Evolutionary conservation across 2,113 vertebrate genomes (phyloP).

Genomic region (Orthonyx spaldingii): DNA sequence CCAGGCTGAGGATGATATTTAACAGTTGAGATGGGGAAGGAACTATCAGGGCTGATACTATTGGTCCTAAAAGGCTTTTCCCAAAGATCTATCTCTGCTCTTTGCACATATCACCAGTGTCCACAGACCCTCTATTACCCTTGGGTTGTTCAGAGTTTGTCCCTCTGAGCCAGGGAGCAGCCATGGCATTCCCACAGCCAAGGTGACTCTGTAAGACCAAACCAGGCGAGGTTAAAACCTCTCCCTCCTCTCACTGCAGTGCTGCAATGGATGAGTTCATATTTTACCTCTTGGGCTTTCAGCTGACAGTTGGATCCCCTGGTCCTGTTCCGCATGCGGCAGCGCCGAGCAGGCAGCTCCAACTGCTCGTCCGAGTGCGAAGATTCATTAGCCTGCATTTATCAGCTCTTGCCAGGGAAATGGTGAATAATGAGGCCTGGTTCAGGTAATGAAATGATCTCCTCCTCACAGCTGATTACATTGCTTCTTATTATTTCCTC

Average conservation of each 20-base stretch:
- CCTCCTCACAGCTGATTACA: conserved; percentile 8
- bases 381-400: conserved; percentile 25
- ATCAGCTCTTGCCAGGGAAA: conserved; percentile 37
- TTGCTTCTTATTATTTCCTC: conserved; percentile 10
- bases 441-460: conserved; percentile 39
- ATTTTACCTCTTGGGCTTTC: neutral
- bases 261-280: neutral
- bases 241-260: neutral
- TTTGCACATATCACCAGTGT: too few relatives aligned
- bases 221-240: neutral
- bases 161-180: neutral
- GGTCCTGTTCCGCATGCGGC: neutral
- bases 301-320: neutral
- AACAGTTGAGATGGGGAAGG: neutral
- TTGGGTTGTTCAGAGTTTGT: neutral
- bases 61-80: neutral
- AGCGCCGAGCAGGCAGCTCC: neutral
- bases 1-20: neutral
- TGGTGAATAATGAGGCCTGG: conserved; percentile 17
- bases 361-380: neutral
- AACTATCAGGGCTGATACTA: neutral
- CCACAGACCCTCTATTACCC: neutral
- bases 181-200: fast-evolving
- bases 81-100: neutral
- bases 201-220: neutral